A percentile compares a stretch with the other conserved stretches of the same genome.
These are phyloP conservation scores for Rhaphigaster nebulosa DNA, from an alignment of 2,888 invertebrate species.

Conservation along the genomic window DNA sequence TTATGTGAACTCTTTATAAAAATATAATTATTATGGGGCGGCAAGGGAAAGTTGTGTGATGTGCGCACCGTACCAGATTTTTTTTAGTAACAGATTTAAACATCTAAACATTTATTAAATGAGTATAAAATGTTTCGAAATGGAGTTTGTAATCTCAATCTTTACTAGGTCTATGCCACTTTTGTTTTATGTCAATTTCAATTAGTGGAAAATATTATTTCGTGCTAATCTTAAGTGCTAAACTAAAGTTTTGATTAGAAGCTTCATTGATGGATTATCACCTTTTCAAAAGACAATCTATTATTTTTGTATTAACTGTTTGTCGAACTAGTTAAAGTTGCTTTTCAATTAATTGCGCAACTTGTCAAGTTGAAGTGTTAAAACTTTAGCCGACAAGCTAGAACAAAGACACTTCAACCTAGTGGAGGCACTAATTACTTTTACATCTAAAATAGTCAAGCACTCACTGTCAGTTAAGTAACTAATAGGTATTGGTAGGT, in stretches of 20 bases:
- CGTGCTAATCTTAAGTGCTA: not conserved
- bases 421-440: not conserved
- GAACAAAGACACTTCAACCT: not conserved
- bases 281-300: not conserved
- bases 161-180: too few species aligned
- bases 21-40: too few species aligned
- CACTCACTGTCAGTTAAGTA: not conserved
- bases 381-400: not conserved
- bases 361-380: not conserved
- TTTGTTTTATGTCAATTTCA: too few species aligned
- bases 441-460: not conserved
- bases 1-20: too few species aligned
- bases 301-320: not conserved
- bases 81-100: too few species aligned
- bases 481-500: not conserved
- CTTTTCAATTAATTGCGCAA: not conserved
- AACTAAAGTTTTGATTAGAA: too few species aligned
- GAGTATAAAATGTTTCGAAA: too few species aligned
- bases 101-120: too few species aligned
- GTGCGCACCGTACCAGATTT: too few species aligned
- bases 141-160: too few species aligned
- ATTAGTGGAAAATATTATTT: not conserved
- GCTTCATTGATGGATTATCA: not conserved
- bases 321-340: constrained; percentile 1
- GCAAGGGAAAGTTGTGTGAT: too few species aligned